phyloP scores from a whole-genome alignment of 2,113 vertebrate species.

The Mormyrus lacerda region DNA sequence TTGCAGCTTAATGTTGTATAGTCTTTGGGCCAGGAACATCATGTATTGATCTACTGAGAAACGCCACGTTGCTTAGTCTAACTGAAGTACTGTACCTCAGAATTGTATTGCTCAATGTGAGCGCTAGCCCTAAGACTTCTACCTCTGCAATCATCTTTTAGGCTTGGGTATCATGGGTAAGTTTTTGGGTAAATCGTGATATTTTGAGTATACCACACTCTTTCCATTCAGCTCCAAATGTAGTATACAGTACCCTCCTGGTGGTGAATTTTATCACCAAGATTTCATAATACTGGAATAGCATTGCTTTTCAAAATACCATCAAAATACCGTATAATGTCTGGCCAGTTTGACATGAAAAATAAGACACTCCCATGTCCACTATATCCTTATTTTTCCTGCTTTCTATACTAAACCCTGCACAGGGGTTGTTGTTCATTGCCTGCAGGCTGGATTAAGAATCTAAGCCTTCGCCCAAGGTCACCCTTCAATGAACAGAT shows the following conservation, averaged over 20 bases:
- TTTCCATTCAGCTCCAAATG: background rate
- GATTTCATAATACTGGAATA: background rate
- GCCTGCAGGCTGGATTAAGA: background rate
- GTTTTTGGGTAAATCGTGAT: background rate
- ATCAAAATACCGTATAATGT: background rate
- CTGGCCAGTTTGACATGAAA: background rate
- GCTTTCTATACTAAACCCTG: background rate
- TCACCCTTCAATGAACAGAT: conserved; percentile 6
- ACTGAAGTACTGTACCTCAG: background rate
- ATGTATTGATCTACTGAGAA: background rate
- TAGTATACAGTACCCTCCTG: background rate
- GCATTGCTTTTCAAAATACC: background rate
- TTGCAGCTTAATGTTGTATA: background rate
- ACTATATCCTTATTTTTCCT: background rate
- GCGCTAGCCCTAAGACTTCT: background rate
- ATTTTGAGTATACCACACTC: background rate
- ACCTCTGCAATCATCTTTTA: background rate
- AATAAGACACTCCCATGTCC: background rate
- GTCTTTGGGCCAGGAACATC: background rate
- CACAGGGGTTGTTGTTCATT: background rate
- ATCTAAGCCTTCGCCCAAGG: background rate
- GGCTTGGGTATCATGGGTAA: background rate
- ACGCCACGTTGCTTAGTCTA: background rate
- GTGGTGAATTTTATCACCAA: background rate
- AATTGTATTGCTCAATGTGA: background rate